phyloP scores from a whole-genome alignment of 1,140 invertebrate species.

The Microplitis mediator region DNA sequence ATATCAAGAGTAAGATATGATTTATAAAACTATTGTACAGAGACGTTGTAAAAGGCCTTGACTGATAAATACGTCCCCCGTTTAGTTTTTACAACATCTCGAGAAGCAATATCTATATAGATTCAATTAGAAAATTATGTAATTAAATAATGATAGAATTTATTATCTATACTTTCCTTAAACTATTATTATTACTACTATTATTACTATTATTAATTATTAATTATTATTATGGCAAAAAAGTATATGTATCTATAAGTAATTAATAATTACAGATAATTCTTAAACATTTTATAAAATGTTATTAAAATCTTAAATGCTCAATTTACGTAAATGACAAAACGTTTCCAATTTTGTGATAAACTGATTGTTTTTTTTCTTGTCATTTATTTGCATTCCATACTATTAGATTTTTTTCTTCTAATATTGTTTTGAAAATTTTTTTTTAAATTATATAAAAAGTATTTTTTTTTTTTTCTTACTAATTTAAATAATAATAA shows the following conservation, averaged over 20 bases:
- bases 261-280: background rate
- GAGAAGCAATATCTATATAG: background rate
- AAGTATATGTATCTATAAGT: background rate
- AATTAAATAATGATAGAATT: too few species aligned
- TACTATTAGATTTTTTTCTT: background rate
- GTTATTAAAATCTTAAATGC: background rate
- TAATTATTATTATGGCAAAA: background rate
- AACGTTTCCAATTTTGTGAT: slow-evolving; percentile 4
- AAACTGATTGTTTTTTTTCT: background rate
- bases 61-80: background rate
- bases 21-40: background rate
- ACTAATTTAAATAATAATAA: too few species aligned
- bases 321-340: background rate
- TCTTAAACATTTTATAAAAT: background rate
- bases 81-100: background rate
- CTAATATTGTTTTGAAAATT: background rate
- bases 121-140: background rate
- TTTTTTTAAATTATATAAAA: background rate
- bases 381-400: slow-evolving; percentile 14
- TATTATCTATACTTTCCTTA: too few species aligned
- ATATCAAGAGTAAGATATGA: background rate
- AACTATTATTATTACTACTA: too few species aligned
- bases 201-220: too few species aligned
- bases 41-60: background rate
- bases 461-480: too few species aligned